phyloP scores from a whole-genome alignment of 2,888 invertebrate genomes.

The Adelognathus sp. region DNA sequence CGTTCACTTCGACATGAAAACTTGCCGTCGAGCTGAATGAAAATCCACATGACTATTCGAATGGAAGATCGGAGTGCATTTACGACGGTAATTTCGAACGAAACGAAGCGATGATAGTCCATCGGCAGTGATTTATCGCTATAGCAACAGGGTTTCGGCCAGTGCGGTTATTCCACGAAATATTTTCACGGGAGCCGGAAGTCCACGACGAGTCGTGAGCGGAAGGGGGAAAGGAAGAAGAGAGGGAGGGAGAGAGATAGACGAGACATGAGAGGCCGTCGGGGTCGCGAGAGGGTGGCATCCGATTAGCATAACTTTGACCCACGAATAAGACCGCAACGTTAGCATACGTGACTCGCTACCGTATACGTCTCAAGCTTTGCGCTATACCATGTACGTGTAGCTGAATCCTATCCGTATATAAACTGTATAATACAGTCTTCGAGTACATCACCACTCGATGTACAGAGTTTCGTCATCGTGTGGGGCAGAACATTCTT shows the following conservation, averaged over 20 bases:
- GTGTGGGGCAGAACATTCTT: background rate
- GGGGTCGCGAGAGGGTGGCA: slow-evolving; percentile 60
- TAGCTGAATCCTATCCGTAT: background rate
- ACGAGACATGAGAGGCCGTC: slow-evolving; percentile 19
- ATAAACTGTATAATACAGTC: background rate
- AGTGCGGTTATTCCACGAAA: slow-evolving; percentile 21
- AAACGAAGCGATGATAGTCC: background rate
- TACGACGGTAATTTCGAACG: too few species aligned
- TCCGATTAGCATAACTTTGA: slow-evolving; percentile 64
- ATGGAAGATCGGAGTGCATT: too few species aligned
- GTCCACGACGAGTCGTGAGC: slow-evolving; percentile 41
- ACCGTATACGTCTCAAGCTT: slow-evolving; percentile 47
- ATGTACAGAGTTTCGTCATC: background rate
- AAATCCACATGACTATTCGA: too few species aligned
- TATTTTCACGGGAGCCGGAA: slow-evolving; percentile 42
- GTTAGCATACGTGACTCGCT: slow-evolving; percentile 56
- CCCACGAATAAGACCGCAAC: slow-evolving; percentile 54
- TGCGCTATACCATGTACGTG: background rate
- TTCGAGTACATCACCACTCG: background rate
- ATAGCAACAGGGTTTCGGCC: slow-evolving; percentile 9
- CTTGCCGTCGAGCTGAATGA: too few species aligned
- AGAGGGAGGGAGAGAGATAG: background rate
- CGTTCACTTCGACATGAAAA: too few species aligned
- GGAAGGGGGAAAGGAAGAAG: slow-evolving; percentile 25
- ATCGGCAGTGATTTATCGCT: background rate